Conservation (phyloP, 2,888 invertebrate species). For the Aproaerema taeniolella region DNA sequence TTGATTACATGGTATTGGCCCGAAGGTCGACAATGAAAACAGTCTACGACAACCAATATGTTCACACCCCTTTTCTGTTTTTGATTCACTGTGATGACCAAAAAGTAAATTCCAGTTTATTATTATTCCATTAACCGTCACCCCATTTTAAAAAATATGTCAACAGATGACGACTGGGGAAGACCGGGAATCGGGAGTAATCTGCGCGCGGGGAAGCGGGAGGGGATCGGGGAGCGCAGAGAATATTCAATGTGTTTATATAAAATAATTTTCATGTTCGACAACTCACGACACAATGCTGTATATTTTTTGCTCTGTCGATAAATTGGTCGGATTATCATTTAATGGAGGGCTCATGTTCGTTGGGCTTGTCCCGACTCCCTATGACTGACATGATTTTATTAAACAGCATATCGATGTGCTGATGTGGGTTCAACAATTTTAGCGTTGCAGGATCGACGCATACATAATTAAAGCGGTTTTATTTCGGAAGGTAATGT, state of each 20-base stretch:
- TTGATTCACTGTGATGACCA: conserved; percentile 71
- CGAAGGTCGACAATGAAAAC: conserved; percentile 66
- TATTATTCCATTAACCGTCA: conserved; percentile 75
- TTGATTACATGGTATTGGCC: conserved; percentile 75
- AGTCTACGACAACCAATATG: conserved; percentile 66
- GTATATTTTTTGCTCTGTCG: conserved; percentile 69
- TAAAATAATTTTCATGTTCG: conserved; percentile 77
- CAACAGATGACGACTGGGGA: conserved; percentile 66
- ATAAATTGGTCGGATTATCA: conserved; percentile 77
- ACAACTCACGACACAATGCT: conserved; percentile 71
- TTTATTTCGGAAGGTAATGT: conserved; percentile 54
- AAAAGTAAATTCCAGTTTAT: conserved; percentile 77
- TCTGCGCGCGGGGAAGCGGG: conserved; percentile 33
- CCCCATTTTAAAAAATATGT: conserved; percentile 76
- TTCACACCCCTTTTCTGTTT: conserved; percentile 74
- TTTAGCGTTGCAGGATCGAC: conserved; percentile 38
- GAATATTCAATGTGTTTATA: conserved; percentile 76
- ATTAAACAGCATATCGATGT: conserved; percentile 65
- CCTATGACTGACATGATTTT: conserved; percentile 74
- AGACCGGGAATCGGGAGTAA: conserved; percentile 51
- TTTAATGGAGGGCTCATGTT: conserved; percentile 77
- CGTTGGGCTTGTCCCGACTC: conserved; percentile 67
- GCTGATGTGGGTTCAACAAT: conserved; percentile 45
- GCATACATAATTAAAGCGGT: conserved; percentile 51
- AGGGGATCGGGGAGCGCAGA: conserved; percentile 44